Base-by-base conservation (phyloP, 2,113 vertebrate genomes). In the Manacus vitellinus region DNA sequence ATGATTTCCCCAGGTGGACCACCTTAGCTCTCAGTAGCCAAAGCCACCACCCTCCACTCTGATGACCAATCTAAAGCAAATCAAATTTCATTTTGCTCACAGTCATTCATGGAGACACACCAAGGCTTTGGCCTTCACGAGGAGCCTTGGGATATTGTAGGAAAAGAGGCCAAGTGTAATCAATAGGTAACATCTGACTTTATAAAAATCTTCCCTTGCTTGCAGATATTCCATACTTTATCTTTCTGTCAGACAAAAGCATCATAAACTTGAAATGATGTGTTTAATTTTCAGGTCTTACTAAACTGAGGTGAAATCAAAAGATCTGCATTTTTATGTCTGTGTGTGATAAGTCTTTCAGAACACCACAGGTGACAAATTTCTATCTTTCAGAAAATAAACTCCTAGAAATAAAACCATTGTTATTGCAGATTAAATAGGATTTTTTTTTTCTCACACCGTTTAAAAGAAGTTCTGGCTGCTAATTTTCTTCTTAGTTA, bases 151-250 rank as follows among this genome's bases (percentile, higher is more conserved):
- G 80, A 89, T 33, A 25, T 28, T 23, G 22, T 15, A 47, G n/a
- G 33, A 92, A 89, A 75, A 85, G 52, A 72, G 33, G 55, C 52
- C 65, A 96, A 84, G 27, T 39, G 16, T 78, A 92, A 91, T 95
- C 92, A 89, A 75, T 33, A 39, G 76, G 19, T 14, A 89, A 18
- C 1, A 23, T 89, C 68, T 95, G 89, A n/a, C 39, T 95, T 73
- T 67, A 68, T 91, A 85, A 85, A 95, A 95, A 61, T 47, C 22
- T 89, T 88, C 44, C 47, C 16, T 5, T 65, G 9, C 25, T 47
- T 92, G 80, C 65, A 91, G 80, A 68, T 75, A 43, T 95, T 87
- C 61, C 78, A n/a, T 28, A 13, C 27, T 51, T 84, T 80, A 47
- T 79, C 21, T 65, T 23, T 71, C n/a, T 77, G 87, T 81, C 72